Evolutionary conservation across 92 coral and sea anemone species (phyloP).

Genomic region (Bergia sp.): DNA sequence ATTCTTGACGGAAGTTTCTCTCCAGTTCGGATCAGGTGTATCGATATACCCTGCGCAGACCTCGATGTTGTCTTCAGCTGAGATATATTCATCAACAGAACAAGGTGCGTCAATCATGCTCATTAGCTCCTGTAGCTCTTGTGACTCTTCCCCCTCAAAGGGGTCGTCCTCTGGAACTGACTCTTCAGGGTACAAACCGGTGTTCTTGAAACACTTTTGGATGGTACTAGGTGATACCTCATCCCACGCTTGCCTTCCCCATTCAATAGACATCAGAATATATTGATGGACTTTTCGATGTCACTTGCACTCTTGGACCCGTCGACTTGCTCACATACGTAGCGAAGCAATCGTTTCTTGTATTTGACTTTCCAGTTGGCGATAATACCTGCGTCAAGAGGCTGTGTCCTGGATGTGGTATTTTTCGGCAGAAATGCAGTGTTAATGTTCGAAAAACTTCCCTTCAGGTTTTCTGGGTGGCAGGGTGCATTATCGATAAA

Average conservation of each 20-base stretch:
- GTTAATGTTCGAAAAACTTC: constrained; percentile 55
- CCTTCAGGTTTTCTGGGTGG: constrained; percentile 50
- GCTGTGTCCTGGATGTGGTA: constrained; percentile 62
- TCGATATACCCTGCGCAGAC: constrained; percentile 21
- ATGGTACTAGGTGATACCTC: constrained; percentile 52
- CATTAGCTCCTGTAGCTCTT: constrained; percentile 35
- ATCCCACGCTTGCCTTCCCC: constrained; percentile 69
- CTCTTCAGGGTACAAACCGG: constrained; percentile 42
- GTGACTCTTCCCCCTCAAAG: constrained; percentile 42
- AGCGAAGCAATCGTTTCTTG: constrained; percentile 56
- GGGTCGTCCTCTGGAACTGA: constrained; percentile 47
- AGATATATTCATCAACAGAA: constrained; percentile 40
- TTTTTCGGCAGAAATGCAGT: constrained; percentile 63
- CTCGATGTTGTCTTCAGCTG: constrained; percentile 45
- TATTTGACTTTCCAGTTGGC: constrained; percentile 69
- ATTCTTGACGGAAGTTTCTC: no score
- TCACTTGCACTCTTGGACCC: constrained; percentile 60
- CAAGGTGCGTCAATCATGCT: constrained; percentile 25
- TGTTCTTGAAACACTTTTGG: constrained; percentile 15
- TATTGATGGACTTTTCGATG: constrained; percentile 59
- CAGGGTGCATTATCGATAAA: no score
- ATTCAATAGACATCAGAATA: constrained; percentile 59
- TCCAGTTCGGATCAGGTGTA: no score
- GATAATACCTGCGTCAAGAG: constrained; percentile 71
- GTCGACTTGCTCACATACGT: constrained; percentile 61